Conservation (phyloP, 2,113 vertebrate species). For the Nyctereutes procyonoides region DNA sequence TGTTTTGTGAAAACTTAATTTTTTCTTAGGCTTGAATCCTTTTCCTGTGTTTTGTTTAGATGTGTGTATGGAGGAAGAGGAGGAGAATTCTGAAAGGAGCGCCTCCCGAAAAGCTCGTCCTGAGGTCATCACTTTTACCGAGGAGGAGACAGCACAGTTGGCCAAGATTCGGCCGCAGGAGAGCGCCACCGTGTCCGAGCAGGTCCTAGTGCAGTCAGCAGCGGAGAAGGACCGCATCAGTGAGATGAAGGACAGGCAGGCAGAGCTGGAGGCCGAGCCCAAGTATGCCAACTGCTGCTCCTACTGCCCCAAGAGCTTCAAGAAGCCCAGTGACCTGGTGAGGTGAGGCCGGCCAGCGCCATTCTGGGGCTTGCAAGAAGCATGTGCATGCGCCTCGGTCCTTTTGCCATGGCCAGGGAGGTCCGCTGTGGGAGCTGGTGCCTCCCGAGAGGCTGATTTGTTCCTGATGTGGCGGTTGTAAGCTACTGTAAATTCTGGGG, state of each 20-base stretch:
- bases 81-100: slow-evolving; percentile 88
- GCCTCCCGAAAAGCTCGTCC: slow-evolving; percentile 89
- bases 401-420: accelerated
- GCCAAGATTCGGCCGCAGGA: slow-evolving; percentile 94
- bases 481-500: accelerated
- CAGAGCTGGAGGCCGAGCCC: slow-evolving; percentile 95
- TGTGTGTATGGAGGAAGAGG: slow-evolving; percentile 90
- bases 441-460: accelerated
- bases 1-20: background rate
- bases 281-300: slow-evolving; percentile 96
- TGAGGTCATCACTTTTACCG: slow-evolving; percentile 97
- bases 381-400: too few relatives aligned
- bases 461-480: accelerated
- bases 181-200: slow-evolving; percentile 95
- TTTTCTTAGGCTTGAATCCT: background rate
- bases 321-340: slow-evolving; percentile 98
- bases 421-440: background rate
- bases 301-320: slow-evolving; percentile 98
- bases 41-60: slow-evolving; percentile 73
- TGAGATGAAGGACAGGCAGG: slow-evolving; percentile 96
- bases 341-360: slow-evolving; percentile 87
- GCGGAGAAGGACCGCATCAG: slow-evolving; percentile 98
- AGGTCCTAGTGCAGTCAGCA: slow-evolving; percentile 97
- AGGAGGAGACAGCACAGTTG: slow-evolving; percentile 96
- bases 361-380: accelerated